Evolutionary conservation across 2,113 vertebrate species (phyloP).

Genomic region (Serilophus lunatus): DNA sequence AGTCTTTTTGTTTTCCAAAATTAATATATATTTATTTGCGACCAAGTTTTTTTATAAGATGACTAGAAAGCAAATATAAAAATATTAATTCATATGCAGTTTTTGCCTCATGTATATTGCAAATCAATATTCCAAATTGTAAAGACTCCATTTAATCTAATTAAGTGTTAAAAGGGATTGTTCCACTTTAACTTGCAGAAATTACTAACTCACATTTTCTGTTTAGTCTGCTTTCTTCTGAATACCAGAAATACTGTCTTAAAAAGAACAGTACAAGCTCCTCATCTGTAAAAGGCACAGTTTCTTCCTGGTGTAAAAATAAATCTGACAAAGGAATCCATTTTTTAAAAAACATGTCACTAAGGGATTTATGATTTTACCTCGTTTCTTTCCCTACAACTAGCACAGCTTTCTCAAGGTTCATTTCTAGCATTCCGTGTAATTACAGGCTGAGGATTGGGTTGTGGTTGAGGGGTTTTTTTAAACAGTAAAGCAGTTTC

Average conservation of each 20-base stretch:
- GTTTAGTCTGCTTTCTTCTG: neutral
- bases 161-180: conserved; percentile 30
- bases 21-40: neutral
- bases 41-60: neutral
- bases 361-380: conserved; percentile 5
- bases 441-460: conserved; percentile 45
- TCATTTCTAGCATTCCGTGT: conserved; percentile 6
- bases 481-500: conserved; percentile 13
- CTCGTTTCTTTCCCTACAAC: neutral
- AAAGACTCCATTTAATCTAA: conserved; percentile 38
- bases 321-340: conserved; percentile 51
- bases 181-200: conserved; percentile 31
- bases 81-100: neutral
- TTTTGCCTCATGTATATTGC: neutral
- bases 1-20: neutral
- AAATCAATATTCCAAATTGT: neutral
- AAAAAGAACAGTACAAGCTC: neutral
- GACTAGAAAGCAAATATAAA: neutral
- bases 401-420: neutral
- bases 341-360: conserved; percentile 10
- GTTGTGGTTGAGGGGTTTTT: neutral
- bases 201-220: conserved; percentile 5
- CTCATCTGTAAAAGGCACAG: conserved; percentile 35
- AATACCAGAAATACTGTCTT: neutral
- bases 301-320: conserved; percentile 50